These are phyloP conservation scores for Willisornis vidua DNA, from an alignment of 2,113 vertebrate genomes.

Conservation along the genomic window DNA sequence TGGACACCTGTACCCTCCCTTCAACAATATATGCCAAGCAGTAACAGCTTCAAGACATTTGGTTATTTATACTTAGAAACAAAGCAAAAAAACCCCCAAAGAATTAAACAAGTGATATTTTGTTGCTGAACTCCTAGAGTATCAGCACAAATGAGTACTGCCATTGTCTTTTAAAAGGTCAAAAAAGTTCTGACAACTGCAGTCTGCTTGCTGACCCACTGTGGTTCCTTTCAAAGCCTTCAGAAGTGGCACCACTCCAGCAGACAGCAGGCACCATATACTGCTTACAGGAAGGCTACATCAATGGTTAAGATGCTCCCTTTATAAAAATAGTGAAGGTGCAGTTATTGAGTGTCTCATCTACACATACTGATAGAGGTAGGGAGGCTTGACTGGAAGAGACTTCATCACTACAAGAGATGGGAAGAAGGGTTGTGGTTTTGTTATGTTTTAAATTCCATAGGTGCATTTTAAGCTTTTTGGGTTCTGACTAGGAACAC, in stretches of 20 bases:
- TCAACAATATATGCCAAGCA: background rate
- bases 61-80: background rate
- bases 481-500: accelerated
- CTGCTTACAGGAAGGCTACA: background rate
- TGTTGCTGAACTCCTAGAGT: background rate
- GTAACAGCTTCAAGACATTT: background rate
- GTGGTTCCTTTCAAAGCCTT: background rate
- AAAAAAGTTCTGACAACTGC: background rate
- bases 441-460: background rate
- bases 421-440: background rate
- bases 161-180: background rate
- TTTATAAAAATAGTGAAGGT: background rate
- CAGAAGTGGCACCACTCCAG: background rate
- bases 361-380: background rate
- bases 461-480: background rate
- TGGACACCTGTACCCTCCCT: background rate
- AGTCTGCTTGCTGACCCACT: background rate
- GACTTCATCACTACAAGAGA: background rate
- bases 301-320: background rate
- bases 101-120: background rate
- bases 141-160: background rate
- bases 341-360: background rate
- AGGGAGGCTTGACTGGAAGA: background rate
- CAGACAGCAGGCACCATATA: background rate
- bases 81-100: background rate